Conservation (phyloP, 2,113 vertebrate species). For the Anguilla rostrata region DNA sequence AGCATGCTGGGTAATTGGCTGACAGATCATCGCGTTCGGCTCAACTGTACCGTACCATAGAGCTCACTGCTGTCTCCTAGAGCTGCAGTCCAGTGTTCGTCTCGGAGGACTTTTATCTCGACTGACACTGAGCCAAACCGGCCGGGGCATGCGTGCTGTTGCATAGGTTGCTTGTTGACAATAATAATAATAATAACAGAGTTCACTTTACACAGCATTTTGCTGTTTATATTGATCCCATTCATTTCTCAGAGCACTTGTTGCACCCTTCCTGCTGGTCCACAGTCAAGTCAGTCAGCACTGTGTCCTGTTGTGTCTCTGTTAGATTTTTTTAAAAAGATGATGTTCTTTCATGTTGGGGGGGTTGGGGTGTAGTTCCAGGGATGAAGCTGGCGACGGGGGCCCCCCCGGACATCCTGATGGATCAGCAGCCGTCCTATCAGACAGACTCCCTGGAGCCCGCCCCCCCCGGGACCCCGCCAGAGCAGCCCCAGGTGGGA, state of each 20-base stretch:
- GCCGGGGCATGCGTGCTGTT: too few species aligned
- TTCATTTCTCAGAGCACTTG: too few species aligned
- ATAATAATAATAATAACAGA: too few species aligned
- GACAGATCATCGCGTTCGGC: not conserved
- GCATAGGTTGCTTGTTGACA: too few species aligned
- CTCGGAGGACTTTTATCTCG: too few species aligned
- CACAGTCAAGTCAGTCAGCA: not conserved
- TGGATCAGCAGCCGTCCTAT: constrained; percentile 21
- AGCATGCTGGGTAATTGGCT: not conserved
- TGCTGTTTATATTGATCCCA: too few species aligned
- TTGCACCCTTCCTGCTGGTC: not conserved
- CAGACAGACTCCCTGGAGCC: constrained; percentile 18
- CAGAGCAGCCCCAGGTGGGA: constrained; percentile 21
- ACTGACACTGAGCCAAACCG: not conserved
- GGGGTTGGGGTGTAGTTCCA: constrained; percentile 10
- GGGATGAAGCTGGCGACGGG: constrained; percentile 24
- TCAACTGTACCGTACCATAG: not conserved
- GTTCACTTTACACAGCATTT: too few species aligned
- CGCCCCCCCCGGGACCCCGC: not conserved
- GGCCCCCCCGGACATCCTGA: constrained; percentile 28
- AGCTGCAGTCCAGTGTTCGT: not conserved
- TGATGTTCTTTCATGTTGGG: too few species aligned
- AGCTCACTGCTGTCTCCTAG: not conserved
- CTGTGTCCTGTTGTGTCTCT: not conserved
- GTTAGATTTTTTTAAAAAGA: not conserved